Conservation (phyloP, 2,113 vertebrate genomes). For the Trogon surrucura region DNA sequence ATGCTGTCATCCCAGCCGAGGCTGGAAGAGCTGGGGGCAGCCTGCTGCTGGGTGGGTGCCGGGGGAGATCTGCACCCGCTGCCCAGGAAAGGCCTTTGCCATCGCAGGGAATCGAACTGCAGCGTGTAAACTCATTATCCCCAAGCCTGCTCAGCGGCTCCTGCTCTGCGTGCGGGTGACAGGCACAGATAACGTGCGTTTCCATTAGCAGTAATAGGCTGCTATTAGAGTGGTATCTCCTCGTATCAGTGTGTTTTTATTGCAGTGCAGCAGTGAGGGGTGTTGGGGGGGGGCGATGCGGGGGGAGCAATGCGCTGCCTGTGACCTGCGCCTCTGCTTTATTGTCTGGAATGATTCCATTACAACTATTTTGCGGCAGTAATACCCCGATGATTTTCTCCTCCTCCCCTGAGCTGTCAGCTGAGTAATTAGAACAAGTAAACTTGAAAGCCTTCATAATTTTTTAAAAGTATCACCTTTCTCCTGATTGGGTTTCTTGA, state of each 20-base stretch:
- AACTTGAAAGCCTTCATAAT: constrained; percentile 11
- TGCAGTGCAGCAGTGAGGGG: neutral
- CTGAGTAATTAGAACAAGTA: constrained; percentile 45
- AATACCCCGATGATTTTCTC: neutral
- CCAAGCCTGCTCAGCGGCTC: neutral
- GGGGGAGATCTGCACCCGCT: neutral
- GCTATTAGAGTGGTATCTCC: neutral
- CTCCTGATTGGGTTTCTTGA: neutral
- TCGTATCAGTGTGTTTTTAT: neutral
- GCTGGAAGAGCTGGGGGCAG: neutral
- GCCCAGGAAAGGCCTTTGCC: neutral
- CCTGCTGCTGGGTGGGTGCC: neutral
- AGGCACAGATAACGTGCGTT: neutral
- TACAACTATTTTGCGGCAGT: neutral
- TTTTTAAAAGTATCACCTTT: neutral
- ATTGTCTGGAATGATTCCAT: constrained; percentile 30
- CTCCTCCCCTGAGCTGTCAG: neutral
- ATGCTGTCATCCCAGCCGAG: rapidly evolving
- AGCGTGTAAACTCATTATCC: neutral
- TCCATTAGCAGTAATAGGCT: neutral
- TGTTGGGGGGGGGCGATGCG: rapidly evolving
- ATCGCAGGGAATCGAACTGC: neutral
- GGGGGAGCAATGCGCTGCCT: neutral
- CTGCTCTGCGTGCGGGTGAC: neutral
- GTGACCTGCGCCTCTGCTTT: neutral